phyloP scores from a whole-genome alignment of 2,113 vertebrate genomes.

The Cercocebus atys region DNA sequence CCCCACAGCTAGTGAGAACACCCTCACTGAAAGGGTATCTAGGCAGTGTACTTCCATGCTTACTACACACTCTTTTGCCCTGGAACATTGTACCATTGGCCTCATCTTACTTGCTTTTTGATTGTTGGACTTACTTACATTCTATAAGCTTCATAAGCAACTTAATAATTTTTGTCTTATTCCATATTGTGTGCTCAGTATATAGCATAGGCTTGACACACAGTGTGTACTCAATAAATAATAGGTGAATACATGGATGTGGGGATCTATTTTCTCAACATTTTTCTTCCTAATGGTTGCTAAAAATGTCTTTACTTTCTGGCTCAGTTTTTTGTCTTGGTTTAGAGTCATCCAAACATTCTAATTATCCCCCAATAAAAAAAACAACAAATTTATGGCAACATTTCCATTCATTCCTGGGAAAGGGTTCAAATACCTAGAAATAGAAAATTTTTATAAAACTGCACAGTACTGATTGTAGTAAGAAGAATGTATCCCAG shows the following conservation, averaged over 20 bases:
- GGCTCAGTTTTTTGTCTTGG: background rate
- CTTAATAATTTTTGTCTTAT: background rate
- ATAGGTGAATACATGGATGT: background rate
- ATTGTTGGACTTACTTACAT: background rate
- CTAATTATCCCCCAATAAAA: background rate
- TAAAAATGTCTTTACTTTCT: background rate
- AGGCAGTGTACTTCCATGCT: too few relatives aligned
- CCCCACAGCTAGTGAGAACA: background rate
- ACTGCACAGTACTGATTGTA: background rate
- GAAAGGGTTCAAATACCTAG: background rate
- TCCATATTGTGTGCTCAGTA: background rate
- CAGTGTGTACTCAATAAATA: background rate
- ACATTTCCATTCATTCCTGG: background rate
- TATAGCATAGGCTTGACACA: background rate
- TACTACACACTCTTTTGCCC: background rate
- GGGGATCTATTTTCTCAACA: background rate
- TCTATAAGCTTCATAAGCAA: background rate
- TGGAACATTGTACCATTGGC: fast-evolving
- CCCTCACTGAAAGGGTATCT: background rate
- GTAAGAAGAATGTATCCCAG: background rate
- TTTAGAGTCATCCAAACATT: background rate
- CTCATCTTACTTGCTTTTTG: background rate
- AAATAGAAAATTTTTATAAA: background rate
- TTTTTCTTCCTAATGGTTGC: background rate
- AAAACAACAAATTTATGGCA: background rate